Conservation (phyloP, 2,113 vertebrate species). For the Nicator chloris region DNA sequence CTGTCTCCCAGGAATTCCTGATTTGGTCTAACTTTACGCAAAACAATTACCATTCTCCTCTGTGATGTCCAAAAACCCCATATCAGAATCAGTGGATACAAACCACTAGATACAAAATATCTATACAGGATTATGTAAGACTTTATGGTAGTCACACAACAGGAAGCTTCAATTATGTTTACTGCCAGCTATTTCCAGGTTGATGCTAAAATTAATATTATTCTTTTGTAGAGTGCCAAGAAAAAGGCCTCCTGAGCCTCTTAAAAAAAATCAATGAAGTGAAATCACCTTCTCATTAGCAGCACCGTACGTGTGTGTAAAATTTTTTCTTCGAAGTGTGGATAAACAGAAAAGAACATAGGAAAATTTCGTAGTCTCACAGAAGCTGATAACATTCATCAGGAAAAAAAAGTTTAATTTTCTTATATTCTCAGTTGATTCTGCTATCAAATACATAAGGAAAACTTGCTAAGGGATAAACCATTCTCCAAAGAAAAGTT, state of each 20-base stretch:
- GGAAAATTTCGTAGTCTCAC: not conserved
- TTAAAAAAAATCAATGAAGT: not conserved
- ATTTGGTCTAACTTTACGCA: not conserved
- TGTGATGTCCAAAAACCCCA: not conserved
- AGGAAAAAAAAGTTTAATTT: not conserved
- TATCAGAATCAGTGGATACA: not conserved
- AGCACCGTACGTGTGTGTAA: not conserved
- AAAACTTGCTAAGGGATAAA: not conserved
- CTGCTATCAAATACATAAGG: not conserved
- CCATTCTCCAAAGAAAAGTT: not conserved
- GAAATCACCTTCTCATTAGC: not conserved
- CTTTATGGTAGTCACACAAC: not conserved
- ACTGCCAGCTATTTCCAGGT: not conserved
- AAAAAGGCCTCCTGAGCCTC: not conserved
- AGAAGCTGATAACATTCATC: not conserved
- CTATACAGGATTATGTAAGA: not conserved
- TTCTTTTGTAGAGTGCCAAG: not conserved
- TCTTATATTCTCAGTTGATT: not conserved
- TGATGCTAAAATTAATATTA: slow-evolving; percentile 35
- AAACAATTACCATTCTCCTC: not conserved
- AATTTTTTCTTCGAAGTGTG: not conserved
- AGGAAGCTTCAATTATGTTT: slow-evolving; percentile 22
- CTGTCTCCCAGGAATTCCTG: not conserved
- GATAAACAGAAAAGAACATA: not conserved
- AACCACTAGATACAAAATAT: not conserved